Percentiles rank a stretch among this genome's conserved stretches.
These are phyloP conservation scores for Galeopterus variegatus DNA, from an alignment of 2,113 vertebrate genomes.

Conservation along the genomic window DNA sequence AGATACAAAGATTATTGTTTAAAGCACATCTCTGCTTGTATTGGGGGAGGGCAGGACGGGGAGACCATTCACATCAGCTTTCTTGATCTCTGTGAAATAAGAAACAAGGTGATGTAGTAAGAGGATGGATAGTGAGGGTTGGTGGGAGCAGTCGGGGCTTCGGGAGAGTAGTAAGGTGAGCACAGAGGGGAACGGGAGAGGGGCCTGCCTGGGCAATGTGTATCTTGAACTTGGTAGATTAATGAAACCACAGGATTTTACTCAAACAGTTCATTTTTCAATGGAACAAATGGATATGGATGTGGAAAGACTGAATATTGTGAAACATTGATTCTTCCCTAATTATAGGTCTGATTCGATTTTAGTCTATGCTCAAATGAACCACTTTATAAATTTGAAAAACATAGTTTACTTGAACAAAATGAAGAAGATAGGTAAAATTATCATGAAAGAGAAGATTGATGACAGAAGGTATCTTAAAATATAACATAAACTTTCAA, in stretches of 20 bases:
- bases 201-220: neutral
- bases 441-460: neutral
- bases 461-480: neutral
- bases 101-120: neutral
- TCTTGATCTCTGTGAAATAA: neutral
- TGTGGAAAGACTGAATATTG: neutral
- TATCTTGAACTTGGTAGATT: too few species aligned
- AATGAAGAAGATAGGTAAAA: neutral
- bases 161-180: neutral
- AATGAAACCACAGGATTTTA: neutral
- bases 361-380: neutral
- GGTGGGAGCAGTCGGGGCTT: neutral
- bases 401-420: neutral
- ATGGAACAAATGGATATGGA: neutral
- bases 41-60: neutral
- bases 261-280: neutral
- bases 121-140: neutral
- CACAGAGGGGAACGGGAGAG: neutral
- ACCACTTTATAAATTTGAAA: neutral
- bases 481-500: neutral
- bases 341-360: neutral
- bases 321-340: neutral
- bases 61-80: neutral
- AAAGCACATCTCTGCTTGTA: neutral
- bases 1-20: neutral